phyloP scores from a whole-genome alignment of 2,113 vertebrate genomes.

The Myxocyprinus asiaticus region DNA sequence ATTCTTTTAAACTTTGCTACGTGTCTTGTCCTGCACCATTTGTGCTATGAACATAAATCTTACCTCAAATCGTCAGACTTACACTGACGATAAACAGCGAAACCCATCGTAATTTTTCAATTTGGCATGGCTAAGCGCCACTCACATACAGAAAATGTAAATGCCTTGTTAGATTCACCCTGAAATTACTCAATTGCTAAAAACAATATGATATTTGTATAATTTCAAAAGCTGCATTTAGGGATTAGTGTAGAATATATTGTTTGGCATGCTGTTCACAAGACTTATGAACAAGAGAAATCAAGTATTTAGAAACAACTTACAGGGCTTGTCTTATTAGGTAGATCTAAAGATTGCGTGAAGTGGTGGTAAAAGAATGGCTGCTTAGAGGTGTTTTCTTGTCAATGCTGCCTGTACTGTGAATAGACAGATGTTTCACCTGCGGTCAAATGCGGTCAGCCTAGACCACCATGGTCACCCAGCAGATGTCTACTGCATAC shows the following conservation, averaged over 20 bases:
- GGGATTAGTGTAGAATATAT: neutral
- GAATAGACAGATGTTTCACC: slow-evolving; percentile 68
- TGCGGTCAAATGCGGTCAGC: slow-evolving; percentile 57
- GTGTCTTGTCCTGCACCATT: too few relatives aligned
- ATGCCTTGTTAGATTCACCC: neutral
- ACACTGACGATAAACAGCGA: too few relatives aligned
- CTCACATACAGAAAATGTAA: neutral
- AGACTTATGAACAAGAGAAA: neutral
- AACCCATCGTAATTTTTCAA: too few relatives aligned
- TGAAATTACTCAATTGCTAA: neutral
- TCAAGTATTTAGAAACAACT: slow-evolving; percentile 1
- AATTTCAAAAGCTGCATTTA: too few relatives aligned
- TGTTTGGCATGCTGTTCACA: neutral
- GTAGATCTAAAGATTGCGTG: neutral
- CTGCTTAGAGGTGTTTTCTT: slow-evolving; percentile 17
- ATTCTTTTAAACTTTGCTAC: too few relatives aligned
- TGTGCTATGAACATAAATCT: too few relatives aligned
- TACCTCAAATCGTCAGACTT: too few relatives aligned
- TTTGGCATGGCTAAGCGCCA: neutral
- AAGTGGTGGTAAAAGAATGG: slow-evolving; percentile 31
- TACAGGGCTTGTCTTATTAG: neutral
- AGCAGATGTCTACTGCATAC: slow-evolving; percentile 54
- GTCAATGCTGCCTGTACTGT: slow-evolving; percentile 27
- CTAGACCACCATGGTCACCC: slow-evolving; percentile 60
- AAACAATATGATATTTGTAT: neutral